phyloP scores from a whole-genome alignment of 2,888 invertebrate species.

The Nematopogon swammerdamellus region DNA sequence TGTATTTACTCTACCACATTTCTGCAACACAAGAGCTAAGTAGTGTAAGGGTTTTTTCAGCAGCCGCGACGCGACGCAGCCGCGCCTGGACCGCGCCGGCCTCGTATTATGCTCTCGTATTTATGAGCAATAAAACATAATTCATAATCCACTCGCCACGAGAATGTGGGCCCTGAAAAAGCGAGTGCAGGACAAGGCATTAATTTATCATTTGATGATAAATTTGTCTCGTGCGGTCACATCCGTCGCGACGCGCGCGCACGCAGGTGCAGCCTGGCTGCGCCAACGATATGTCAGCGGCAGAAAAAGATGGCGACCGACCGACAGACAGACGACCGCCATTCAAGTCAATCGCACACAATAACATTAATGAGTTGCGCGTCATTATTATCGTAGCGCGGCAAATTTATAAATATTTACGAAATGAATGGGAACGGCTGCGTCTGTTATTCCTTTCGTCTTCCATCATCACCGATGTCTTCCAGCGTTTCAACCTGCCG shows the following conservation, averaged over 20 bases:
- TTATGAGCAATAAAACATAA: not conserved
- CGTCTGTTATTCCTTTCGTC: too few relatives aligned
- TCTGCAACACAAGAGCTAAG: too few relatives aligned
- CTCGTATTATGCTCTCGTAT: not conserved
- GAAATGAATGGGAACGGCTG: too few relatives aligned
- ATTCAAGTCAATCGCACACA: slow-evolving; percentile 44
- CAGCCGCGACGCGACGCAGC: too few relatives aligned
- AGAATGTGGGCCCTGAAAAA: not conserved
- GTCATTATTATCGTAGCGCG: slow-evolving; percentile 22
- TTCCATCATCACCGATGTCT: too few relatives aligned
- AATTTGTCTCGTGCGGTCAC: slow-evolving; percentile 28
- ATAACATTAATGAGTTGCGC: slow-evolving; percentile 31
- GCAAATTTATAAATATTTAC: slow-evolving; percentile 23
- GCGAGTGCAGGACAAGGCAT: not conserved
- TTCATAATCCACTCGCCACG: not conserved
- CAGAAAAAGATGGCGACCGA: too few relatives aligned
- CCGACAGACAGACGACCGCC: too few relatives aligned
- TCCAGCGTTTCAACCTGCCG: too few relatives aligned
- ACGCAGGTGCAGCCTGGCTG: too few relatives aligned
- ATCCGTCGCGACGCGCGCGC: slow-evolving; percentile 16
- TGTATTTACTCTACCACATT: too few relatives aligned
- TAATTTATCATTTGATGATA: slow-evolving; percentile 31
- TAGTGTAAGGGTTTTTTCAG: too few relatives aligned
- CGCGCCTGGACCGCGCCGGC: not conserved
- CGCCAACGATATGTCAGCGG: too few relatives aligned